Evolutionary conservation across 2,888 invertebrate species (phyloP), one percentile per base, ranked within the genome.

Genomic region (Crossocerus cetratus): DNA sequence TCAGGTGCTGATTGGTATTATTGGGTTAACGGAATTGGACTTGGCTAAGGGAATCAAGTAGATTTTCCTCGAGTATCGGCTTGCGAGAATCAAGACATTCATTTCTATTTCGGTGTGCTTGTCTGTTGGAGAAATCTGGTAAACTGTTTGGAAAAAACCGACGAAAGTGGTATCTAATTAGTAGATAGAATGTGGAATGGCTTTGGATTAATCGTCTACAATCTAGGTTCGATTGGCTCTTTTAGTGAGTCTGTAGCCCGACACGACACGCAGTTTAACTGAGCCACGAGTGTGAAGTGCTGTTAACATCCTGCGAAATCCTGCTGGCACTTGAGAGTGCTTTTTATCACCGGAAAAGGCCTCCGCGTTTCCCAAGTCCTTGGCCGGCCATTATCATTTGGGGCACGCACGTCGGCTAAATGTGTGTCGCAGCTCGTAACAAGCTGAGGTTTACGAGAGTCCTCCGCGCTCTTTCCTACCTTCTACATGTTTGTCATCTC

Each of bases 291-390:
- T 32, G 32, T 32, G 5, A 32, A 32, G 32, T 8, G 32, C 32
- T 32, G 32, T 32, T 32, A 32, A 32, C 32, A 32, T 60, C 42
- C 13, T 20, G 1, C 20, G 53, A 56, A 42, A 61, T 65, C 43
- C 43, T 22, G 14, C 4, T 23, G 16, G 53, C 53, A 60, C 62
- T 65, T 2, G 11, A 8, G 13, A 20, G 44, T 22, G 56, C 22
- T 14, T 49, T 49, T 80, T 82, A 80, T 82, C 82, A 55, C 69
- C 72, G 82, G 82, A 80, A 75, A 71, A 76, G 77, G 71, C 59
- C 64, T 74, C 71, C 74, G 21, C 61, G 55, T 75, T 81, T 69
- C 45, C 70, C 59, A 66, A 80, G 79, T 77, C 74, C 81, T 76
- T 77, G 72, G 49, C 65, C 60, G 21, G 43, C 53, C 69, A 72